These are phyloP conservation scores for Alligator sinensis DNA, from an alignment of 2,113 vertebrate species.

Conservation along the genomic window DNA sequence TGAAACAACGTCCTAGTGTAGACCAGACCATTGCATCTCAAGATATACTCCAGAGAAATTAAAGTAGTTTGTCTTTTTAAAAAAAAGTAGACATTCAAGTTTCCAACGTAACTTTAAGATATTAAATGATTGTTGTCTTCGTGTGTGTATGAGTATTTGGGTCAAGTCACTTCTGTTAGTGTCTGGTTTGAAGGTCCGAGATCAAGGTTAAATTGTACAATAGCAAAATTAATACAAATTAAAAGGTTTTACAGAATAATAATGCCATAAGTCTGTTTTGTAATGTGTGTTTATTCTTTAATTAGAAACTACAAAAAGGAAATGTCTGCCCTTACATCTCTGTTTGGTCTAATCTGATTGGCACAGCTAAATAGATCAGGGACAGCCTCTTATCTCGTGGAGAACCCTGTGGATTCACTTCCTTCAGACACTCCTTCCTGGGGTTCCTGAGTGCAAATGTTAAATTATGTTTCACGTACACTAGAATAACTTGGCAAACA, in stretches of 20 bases:
- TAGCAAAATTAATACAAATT: neutral
- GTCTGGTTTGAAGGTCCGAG: neutral
- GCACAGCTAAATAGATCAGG: neutral
- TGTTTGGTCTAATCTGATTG: neutral
- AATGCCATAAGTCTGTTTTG: neutral
- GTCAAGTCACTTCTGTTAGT: neutral
- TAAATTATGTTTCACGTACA: neutral
- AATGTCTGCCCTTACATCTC: neutral
- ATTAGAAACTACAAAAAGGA: neutral
- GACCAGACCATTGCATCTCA: neutral
- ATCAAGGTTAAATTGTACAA: neutral
- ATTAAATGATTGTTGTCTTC: neutral
- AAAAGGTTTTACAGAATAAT: neutral
- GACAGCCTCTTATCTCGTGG: neutral
- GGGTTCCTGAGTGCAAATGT: neutral
- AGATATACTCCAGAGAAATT: neutral
- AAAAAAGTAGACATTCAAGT: neutral
- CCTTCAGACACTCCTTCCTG: neutral
- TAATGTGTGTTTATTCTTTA: neutral
- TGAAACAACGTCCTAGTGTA: neutral
- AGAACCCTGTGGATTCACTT: neutral
- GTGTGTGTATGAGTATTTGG: neutral
- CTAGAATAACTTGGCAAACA: neutral
- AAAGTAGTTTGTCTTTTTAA: neutral
- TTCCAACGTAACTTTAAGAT: neutral